Evolutionary conservation across 2,797 vertebrate species (phyloP), one percentile per base, ranked within the genome.

Genomic region (Australoheros facetus): DNA sequence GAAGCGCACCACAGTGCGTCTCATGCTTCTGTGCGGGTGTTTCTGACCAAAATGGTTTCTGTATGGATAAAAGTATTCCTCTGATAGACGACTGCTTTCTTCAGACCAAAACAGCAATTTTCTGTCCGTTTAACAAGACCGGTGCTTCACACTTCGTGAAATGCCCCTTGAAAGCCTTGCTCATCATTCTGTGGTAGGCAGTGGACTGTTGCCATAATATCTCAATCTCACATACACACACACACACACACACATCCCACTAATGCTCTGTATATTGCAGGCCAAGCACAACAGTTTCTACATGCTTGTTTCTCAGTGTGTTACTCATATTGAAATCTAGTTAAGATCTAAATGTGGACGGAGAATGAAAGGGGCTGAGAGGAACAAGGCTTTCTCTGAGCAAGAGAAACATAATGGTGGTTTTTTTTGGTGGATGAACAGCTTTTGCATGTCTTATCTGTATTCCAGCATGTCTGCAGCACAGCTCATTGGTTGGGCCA

Each of bases 401-500:
- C 55, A 39, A 28, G 71, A 23, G 48, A 79, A 51, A 75, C 37
- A 7, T 73, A 39, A 23, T 53, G 32, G 64, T 26, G 59, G 42
- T 10, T 11, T 78, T 11, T 84, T 34, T 45, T 59, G 37, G 56
- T 56, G 34, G 56, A 78, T 77, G 73, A 88, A 62, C 28, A 78
- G 81, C 62, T 86, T 37, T 82, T 86, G 78, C 70, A 64, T 78
- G 84, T 83, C 53, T 87, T 83, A 72, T 87, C 75, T 76, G 23
- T 85, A 82, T 73, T 73, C 73, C 85, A 87, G 87, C 78, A 79
- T 85, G 83, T 85, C 71, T 79, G 77, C 82, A 88, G 75, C 77
- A 87, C 85, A 92, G 87, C 85, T 90, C 90, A 88, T 87, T 91
- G 84, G 82, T 53, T 73, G 19, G 26, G 62, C 75, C 84, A 79